A percentile compares a stretch with the other conserved stretches of the same genome.
Evolutionary conservation across 2,113 vertebrate genomes (phyloP).

Genomic region (Eptatretus burgeri): DNA sequence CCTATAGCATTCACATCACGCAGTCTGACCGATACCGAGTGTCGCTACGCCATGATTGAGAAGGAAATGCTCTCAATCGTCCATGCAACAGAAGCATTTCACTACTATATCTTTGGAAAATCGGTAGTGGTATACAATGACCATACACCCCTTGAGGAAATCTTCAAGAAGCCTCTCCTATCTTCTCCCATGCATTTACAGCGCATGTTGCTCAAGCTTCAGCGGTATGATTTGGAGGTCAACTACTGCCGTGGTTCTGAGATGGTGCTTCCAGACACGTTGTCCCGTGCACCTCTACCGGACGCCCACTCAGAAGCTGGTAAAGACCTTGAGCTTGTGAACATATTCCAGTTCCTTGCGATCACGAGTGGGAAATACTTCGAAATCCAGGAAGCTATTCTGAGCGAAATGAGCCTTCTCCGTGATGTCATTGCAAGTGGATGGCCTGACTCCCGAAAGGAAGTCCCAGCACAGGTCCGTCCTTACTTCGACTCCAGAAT

Average conservation of each 20-base stretch:
- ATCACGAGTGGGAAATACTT: too few species aligned
- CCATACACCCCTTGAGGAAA: neutral
- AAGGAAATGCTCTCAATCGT: constrained; percentile 1
- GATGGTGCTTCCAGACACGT: neutral
- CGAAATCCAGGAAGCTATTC: too few species aligned
- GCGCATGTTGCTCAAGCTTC: neutral
- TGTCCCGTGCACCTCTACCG: too few species aligned
- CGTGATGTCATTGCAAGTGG: too few species aligned
- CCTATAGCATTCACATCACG: neutral
- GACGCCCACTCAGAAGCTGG: too few species aligned
- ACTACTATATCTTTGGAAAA: neutral
- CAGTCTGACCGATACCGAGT: neutral
- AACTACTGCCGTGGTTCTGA: constrained; percentile 2
- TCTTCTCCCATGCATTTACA: neutral
- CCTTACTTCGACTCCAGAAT: too few species aligned
- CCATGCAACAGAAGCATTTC: neutral
- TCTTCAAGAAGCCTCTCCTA: neutral
- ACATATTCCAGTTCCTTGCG: too few species aligned
- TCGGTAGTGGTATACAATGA: neutral
- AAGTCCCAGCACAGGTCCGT: too few species aligned
- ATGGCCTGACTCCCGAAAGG: too few species aligned
- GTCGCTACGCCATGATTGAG: neutral
- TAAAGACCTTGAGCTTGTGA: too few species aligned
- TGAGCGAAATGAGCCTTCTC: too few species aligned
- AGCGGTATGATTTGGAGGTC: neutral